Evolutionary conservation across 2,797 vertebrate species (phyloP).

Genomic region (Cephalopachus bancanus): DNA sequence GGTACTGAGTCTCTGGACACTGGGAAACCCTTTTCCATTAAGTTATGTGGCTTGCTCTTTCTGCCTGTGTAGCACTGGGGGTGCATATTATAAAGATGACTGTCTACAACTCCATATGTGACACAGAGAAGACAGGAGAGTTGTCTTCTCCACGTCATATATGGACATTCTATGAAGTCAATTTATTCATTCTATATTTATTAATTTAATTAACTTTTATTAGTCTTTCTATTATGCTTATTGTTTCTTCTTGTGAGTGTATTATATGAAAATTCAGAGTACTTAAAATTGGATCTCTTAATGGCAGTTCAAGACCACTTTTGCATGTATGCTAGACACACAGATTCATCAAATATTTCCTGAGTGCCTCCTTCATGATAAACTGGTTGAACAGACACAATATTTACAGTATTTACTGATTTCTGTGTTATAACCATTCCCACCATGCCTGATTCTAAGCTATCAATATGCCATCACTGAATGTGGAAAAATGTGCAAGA

Average conservation of each 20-base stretch:
- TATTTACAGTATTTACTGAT: neutral
- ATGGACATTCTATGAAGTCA: neutral
- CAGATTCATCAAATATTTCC: neutral
- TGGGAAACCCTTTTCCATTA: neutral
- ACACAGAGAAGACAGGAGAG: too few relatives aligned
- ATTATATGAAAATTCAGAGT: neutral
- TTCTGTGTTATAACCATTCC: neutral
- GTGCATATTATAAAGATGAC: neutral
- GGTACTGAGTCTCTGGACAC: neutral
- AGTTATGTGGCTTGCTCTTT: neutral
- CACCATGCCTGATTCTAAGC: neutral
- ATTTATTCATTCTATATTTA: conserved; percentile 11
- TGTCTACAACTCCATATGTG: neutral
- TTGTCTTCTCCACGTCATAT: neutral
- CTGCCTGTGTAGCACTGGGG: neutral
- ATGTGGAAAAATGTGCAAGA: neutral
- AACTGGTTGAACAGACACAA: conserved; percentile 1
- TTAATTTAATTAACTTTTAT: conserved; percentile 31
- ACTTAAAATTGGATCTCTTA: conserved; percentile 27
- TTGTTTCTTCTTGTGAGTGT: neutral
- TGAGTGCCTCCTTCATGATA: neutral
- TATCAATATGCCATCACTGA: neutral
- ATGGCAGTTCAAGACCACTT: neutral
- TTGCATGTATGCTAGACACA: neutral
- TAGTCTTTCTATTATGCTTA: neutral